Conservation (phyloP, 2,797 vertebrate genomes). For the Pempheris klunzingeri region DNA sequence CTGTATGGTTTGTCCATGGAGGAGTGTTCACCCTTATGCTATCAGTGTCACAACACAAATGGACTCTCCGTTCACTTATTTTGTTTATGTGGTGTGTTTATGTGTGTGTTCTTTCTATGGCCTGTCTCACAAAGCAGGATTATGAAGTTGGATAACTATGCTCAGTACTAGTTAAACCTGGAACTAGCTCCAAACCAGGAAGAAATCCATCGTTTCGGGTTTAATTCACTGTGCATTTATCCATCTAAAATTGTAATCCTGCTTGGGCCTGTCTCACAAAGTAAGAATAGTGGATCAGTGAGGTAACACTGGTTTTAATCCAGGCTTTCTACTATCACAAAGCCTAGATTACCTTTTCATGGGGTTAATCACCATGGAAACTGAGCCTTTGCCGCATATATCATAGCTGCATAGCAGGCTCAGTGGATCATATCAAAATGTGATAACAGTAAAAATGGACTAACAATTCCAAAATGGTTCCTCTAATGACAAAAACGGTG, state of each 20-base stretch:
- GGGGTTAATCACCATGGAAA: constrained; percentile 50
- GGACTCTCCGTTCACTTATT: constrained; percentile 48
- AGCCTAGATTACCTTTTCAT: constrained; percentile 15
- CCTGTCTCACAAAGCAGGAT: constrained; percentile 63
- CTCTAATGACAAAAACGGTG: neutral
- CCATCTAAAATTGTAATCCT: constrained; percentile 66
- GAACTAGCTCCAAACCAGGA: constrained; percentile 20
- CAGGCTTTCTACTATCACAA: constrained; percentile 20
- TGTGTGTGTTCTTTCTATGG: constrained; percentile 55
- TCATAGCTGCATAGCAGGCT: constrained; percentile 18
- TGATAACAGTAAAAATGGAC: constrained; percentile 27
- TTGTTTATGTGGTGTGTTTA: constrained; percentile 59
- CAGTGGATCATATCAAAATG: constrained; percentile 28
- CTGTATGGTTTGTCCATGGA: constrained; percentile 5
- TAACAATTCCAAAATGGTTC: neutral
- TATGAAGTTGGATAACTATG: constrained; percentile 61
- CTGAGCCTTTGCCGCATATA: constrained; percentile 24
- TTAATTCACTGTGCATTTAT: constrained; percentile 56
- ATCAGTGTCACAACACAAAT: constrained; percentile 30
- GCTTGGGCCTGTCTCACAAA: constrained; percentile 66
- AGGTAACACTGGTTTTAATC: constrained; percentile 41
- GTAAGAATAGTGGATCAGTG: constrained; percentile 46
- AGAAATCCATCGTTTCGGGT: constrained; percentile 9
- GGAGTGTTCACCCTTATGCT: constrained; percentile 37
- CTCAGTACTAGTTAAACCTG: constrained; percentile 52